Evolutionary conservation across 2,113 vertebrate species (phyloP), one percentile per base, ranked within the genome.

Genomic region (Anolis sagrei): DNA sequence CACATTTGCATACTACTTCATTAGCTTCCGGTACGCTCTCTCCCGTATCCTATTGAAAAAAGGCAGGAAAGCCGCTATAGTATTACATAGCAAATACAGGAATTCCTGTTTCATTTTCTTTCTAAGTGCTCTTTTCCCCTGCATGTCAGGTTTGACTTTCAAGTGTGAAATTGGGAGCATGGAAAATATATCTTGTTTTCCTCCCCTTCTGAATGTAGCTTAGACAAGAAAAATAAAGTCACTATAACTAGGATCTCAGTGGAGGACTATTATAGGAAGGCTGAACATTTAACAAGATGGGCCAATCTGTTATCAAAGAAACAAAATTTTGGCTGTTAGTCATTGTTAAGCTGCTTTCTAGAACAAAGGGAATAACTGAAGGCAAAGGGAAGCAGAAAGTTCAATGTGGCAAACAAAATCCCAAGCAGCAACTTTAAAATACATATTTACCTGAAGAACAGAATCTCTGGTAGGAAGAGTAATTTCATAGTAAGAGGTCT

Each of bases 261-360:
- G 48, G 81, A 27, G 23, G 49, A 36, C 49, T 73, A 13, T 34
- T 82, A 73, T 39, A 27, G 4, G 32, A 23, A 58, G 23, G 27
- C 32, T 82, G 81, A 58, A 73, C 49, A 27, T 44, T 82, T 69
- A 74, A 27, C 19, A 48, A 25, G 79, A 69, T 39, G 49, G 64
- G 36, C 18, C 44, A 81, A 25, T 69, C 49, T 81, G 39, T 81
- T 80, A 68, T 49, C 70, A 80, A 79, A 64, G 39, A 79, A 14
- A 80, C 39, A 48, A 25, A 7, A n/a, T 49, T 69, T 81, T 29
- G 44, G 29, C 5, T 68, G 78, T 66, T 29, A 62, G 34, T 66
- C 61, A 58, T 16, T 58, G 54, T 16, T 58, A 58, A 58, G 54
- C 54, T 13, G 39, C 27, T 68, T 81, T 49, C 4, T 49, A 68